These are phyloP conservation scores for Tupaia chinensis DNA, from an alignment of 2,113 vertebrate genomes.

Conservation along the genomic window DNA sequence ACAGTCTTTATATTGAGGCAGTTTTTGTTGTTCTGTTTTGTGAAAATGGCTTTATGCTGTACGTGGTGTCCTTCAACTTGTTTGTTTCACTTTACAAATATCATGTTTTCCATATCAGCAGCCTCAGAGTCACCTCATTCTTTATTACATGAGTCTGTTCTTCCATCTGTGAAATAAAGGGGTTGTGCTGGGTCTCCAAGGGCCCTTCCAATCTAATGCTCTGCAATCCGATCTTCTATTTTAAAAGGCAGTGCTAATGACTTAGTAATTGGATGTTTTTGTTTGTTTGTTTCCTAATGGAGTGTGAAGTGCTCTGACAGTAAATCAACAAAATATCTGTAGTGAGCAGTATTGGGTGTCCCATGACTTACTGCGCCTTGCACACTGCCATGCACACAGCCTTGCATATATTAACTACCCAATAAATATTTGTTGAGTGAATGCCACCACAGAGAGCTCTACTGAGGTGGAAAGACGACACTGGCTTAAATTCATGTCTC, in stretches of 20 bases:
- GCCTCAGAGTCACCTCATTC: not conserved
- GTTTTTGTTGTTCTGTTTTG: not conserved
- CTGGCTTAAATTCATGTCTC: conserved; percentile 17
- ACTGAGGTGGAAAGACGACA: conserved; percentile 37
- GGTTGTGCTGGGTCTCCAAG: conserved; percentile 33
- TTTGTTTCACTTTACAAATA: not conserved
- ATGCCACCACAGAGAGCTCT: conserved; percentile 47
- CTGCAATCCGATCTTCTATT: conserved; percentile 54
- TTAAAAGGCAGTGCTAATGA: conserved; percentile 80
- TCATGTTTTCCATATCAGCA: not conserved
- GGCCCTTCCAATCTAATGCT: conserved; percentile 47
- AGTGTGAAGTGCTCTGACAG: conserved; percentile 76
- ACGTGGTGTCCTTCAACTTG: not conserved
- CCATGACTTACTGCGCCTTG: conserved; percentile 19
- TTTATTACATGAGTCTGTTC: not conserved
- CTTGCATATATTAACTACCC: conserved; percentile 49
- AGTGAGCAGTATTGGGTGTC: not conserved
- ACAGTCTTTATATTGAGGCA: not conserved
- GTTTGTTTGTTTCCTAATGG: conserved; percentile 83
- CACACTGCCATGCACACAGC: not conserved
- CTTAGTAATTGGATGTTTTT: conserved; percentile 81
- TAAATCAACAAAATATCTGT: conserved; percentile 72
- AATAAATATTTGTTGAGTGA: conserved; percentile 76
- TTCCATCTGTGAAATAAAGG: conserved; percentile 75
- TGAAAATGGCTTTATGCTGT: not conserved